Evolutionary conservation across 2,888 invertebrate species (phyloP), one percentile per base, ranked within the genome.

Genomic region (Conchocele bisecta): DNA sequence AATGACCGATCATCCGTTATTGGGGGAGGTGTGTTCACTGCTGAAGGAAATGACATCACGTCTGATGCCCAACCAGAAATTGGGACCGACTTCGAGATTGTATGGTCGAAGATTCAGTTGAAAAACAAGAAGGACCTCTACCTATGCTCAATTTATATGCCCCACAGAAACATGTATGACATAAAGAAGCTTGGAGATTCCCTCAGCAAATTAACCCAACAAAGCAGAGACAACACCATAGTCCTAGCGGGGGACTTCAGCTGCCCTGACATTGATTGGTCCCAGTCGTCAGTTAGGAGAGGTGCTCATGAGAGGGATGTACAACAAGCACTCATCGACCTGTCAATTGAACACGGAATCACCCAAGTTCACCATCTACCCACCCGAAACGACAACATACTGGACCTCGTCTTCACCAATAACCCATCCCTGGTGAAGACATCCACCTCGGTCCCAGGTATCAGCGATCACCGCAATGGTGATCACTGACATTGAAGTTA

Each of bases 391-490:
- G 22, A 31, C 29, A 71, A 78, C 48, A 20, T 74, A 0, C 53
- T 71, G 3, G 74, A 74, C 54, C 33, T 77, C 1, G 57, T 67
- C 2, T 75, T 71, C 35, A 68, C 69, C 5, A 68, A 63, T 29
- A 71, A 77, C 41, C 70, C 64, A 1, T 69, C 74, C 11, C 41
- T 74, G 1, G 57, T 68, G 1, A 71, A 78, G 53, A 37, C 44
- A 3, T 61, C 71, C 2, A 37, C 48, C 1, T 58, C 50, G 5
- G 42, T 68, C 13, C 67, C 74, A 17, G 73, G 64, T 3, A 64
- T 74, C 5, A 68, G 64, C 37, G 64, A 74, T 41, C 67, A 72
- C 37, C n/a, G 68, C 60, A 20, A 68, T 74, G 68, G 57, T 72
- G 22, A 66, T 72, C 3, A 61, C 66, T 26, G 61, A 72, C 48